Evolutionary conservation across 2,797 vertebrate genomes (phyloP), one percentile per base, ranked within the genome.

Genomic region (Pachyuromys duprasi): DNA sequence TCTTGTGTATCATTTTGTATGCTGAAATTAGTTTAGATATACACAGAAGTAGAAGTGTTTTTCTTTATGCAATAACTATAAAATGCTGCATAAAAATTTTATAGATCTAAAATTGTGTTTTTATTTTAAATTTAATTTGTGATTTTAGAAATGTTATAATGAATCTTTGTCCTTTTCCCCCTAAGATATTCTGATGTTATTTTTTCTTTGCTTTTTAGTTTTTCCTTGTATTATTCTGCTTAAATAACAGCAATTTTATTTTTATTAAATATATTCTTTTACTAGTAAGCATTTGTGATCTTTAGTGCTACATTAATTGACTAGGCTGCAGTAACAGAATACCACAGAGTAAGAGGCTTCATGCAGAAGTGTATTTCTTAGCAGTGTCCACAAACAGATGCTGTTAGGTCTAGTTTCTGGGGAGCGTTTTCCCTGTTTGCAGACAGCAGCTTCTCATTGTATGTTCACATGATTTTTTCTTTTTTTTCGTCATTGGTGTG

Each of bases 11-110:
- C n/a, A 31, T 15, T 28, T 93, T 96, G 45, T 90, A 57, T 74
- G 33, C n/a, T 90, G 83, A 57, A 90, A 20, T 83, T 97, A 82
- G 90, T 90, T 87, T 96, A 36, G 17, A 75, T 79, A 0, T 94
- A 86, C 45, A 18, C 22, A 89, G 53, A 94, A 75, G 22, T 87
- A 82, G 11, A 93, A 65, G 11, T 88, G 24, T 93, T 96, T 96
- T 89, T 78, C 36, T 95, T 95, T 94, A 33, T 93, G 6, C 26
- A 81, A 3, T 76, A 31, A 86, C 60, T 91, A 1, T 83, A 76
- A 79, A 86, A 67, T 55, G 22, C 79, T 76, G 65, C 5, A 88
- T 72, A 39, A 67, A 92, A 83, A 72, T 55, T 14, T 63, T 90
- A 60, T 95, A 87, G 82, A 74, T 84, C 5, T 13, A 9, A 18